These are phyloP conservation scores for Zaprionus inermis DNA, from an alignment of 1,140 invertebrate species.

Conservation along the genomic window DNA sequence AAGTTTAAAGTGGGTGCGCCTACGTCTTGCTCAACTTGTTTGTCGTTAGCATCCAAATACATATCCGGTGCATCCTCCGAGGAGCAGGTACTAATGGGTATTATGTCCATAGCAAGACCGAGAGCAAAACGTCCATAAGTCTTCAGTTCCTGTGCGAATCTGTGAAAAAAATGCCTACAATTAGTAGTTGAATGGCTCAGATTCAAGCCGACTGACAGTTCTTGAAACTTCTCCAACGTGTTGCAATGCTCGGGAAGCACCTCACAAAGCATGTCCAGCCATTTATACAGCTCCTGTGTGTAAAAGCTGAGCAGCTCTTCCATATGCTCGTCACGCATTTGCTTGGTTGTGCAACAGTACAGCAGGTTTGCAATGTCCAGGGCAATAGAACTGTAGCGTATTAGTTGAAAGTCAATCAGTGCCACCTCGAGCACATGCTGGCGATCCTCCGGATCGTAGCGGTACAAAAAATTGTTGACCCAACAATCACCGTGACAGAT, in stretches of 20 bases:
- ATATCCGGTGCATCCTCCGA: constrained; percentile 89
- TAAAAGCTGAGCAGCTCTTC: constrained; percentile 86
- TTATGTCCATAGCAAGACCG: constrained; percentile 88
- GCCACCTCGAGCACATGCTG: constrained; percentile 84
- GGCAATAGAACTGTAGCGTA: constrained; percentile 88
- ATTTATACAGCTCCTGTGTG: constrained; percentile 84
- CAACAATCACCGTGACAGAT: constrained; percentile 91
- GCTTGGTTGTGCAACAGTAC: constrained; percentile 87
- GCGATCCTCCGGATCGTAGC: constrained; percentile 83
- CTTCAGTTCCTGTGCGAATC: constrained; percentile 87
- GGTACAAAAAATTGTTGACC: constrained; percentile 90
- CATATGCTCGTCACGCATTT: constrained; percentile 86
- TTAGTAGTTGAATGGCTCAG: neutral
- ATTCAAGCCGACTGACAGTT: constrained; percentile 84
- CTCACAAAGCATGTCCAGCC: constrained; percentile 83
- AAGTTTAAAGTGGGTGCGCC: constrained; percentile 79
- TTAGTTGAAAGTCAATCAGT: constrained; percentile 89
- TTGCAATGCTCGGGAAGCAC: constrained; percentile 81
- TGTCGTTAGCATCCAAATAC: constrained; percentile 84
- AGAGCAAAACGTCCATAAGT: constrained; percentile 88
- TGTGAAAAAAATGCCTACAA: constrained; percentile 44
- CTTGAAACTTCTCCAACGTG: constrained; percentile 85
- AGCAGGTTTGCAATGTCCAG: constrained; percentile 88
- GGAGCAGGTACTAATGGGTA: constrained; percentile 89
- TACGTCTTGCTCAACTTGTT: constrained; percentile 52